phyloP scores from a whole-genome alignment of 2,113 vertebrate genomes.

The Corynorhinus townsendii region DNA sequence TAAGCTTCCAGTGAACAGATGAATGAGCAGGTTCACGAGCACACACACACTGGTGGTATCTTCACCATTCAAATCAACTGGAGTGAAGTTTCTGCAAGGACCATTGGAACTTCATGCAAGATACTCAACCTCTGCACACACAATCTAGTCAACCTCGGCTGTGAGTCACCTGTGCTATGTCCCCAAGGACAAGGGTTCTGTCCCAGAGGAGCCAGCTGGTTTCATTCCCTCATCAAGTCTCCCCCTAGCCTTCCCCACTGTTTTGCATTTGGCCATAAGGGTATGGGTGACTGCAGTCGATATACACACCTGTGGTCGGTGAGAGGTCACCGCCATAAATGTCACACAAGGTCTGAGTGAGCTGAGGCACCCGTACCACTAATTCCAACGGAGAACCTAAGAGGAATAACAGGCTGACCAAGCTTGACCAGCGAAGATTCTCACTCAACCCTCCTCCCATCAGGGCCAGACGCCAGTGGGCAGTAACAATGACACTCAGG shows the following conservation, averaged over 20 bases:
- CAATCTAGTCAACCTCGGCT: not conserved
- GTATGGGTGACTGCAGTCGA: not conserved
- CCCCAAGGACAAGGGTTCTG: not conserved
- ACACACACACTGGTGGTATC: rapidly evolving
- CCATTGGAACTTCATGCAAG: not conserved
- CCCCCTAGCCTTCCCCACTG: not conserved
- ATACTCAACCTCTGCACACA: not conserved
- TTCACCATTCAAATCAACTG: not conserved
- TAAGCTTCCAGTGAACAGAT: not conserved
- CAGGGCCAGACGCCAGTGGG: not conserved
- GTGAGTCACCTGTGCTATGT: not conserved
- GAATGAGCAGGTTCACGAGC: not conserved
- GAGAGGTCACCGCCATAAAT: not conserved
- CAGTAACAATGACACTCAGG: not conserved
- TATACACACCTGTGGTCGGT: not conserved
- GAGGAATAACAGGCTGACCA: not conserved
- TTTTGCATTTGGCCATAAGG: not conserved
- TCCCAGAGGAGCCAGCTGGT: not conserved
- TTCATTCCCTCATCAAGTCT: not conserved
- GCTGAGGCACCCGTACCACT: not conserved
- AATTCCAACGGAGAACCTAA: not conserved
- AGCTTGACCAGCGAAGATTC: not conserved
- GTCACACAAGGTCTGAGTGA: not conserved
- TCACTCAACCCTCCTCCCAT: not conserved
- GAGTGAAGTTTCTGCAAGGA: not conserved